Evolutionary conservation across 2,797 vertebrate genomes (phyloP), one percentile per base, ranked within the genome.

Genomic region (Onychomys arenicola): DNA sequence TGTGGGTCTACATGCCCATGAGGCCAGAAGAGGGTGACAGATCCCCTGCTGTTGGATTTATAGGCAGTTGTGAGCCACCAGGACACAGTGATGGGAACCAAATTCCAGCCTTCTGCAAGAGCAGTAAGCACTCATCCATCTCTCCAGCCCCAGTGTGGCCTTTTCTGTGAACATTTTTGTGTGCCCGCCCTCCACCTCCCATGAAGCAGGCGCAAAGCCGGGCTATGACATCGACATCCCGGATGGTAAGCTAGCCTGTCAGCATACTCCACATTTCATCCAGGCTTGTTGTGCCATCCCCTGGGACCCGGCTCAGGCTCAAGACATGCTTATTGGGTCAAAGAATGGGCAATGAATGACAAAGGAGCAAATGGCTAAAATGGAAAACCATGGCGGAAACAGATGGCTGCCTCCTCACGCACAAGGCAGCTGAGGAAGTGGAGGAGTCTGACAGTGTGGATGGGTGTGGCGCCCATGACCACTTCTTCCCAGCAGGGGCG

Each of bases 351-450:
- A 67, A 43, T 0, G 25, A 0, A 2, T 0, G 29, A 7, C 1
- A 34, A 55, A 81, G 34, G 1, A 57, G 19, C 0, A 59, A n/a
- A 9, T 11, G 83, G 65, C 8, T 0, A 43, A 59, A 71, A 25
- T 6, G 5, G n/a, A n/a, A 19, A 43, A 5, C 0, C 7, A 1
- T 9, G 19, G 63, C 0, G 21, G 7, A 8, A 10, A 52, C 2
- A 9, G 63, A 7, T 0, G 75, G 76, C 43, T 43, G 32, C 25
- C 0, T 23, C 1, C 43, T 32, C 11, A 4, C 13, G 32, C 11
- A 71, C 29, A 0, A 7, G 59, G 5, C 32, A n/a, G 4, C 2
- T 0, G 67, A 16, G 46, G 13, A 52, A 67, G 87, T 25, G 6
- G 43, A 17, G 25, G 69, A 12, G 34, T 8, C 21, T 0, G 0